Evolutionary conservation across 2,888 invertebrate genomes (phyloP), one percentile per base, ranked within the genome.

Genomic region (Stenodera caucasica): DNA sequence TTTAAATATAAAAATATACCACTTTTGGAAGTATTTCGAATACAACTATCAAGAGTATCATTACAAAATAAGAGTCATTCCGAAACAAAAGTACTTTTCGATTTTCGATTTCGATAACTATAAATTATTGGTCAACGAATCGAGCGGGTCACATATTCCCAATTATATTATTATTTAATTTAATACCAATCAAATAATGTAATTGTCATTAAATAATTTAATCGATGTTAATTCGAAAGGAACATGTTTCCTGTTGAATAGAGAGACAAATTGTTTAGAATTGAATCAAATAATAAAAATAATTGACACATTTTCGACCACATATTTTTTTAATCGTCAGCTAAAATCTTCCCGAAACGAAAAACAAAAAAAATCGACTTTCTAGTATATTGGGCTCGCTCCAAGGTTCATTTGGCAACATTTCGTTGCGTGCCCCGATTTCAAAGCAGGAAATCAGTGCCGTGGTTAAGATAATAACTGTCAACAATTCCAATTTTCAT

Each of bases 391-490:
- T 63, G 63, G 63, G 60, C 49, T 32, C 32, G 60, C 60, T 60
- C 60, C 63, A 63, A 60, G 52, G 63, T 63, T 60, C 60, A 63
- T 63, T 63, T 60, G 57, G 63, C 60, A 63, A 60, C 63, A 60
- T 57, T 63, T 54, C 57, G 63, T 63, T 63, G 60, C 63, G 63
- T 63, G 63, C 49, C 60, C 63, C 49, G 63, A 40, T 63, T 63
- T 63, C 54, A 54, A 52, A 63, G 14, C 60, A 63, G 63, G 59
- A 63, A 57, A 63, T 57, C 63, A 60, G 57, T 54, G 57, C 52
- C 8, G 56, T 58, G 53, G 55, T 53, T 32, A 59, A 53, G 45
- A 55, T 50, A 54, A 33, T 23, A 18, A 57, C 40, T 56, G 59
- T 57, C 57, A 51, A 52, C 60, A 35, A 59, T 53, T 57, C 56